Evolutionary conservation across 1,140 invertebrate species (phyloP).

Genomic region (Drosophila gunungcola): DNA sequence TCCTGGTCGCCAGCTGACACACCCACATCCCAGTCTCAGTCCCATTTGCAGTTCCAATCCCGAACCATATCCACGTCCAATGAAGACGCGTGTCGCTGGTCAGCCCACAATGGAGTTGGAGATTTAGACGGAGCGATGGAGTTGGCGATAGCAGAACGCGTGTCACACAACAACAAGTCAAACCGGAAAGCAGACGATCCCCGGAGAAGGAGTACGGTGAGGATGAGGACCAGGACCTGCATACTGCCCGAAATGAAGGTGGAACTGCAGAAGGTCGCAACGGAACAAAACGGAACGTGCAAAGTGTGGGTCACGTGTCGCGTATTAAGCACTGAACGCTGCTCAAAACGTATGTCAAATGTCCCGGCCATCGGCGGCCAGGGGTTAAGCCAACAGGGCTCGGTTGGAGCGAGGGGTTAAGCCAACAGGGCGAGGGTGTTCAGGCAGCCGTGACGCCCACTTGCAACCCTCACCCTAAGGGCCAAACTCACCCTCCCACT

Average conservation of each 20-base stretch:
- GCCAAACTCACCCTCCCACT: constrained; percentile 22
- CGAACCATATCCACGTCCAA: constrained; percentile 26
- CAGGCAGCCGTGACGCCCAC: constrained; percentile 69
- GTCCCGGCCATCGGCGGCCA: constrained; percentile 31
- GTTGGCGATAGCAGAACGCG: constrained; percentile 61
- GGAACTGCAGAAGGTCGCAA: constrained; percentile 45
- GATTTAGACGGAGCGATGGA: constrained; percentile 32
- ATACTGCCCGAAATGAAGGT: constrained; percentile 48
- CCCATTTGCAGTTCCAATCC: too few relatives aligned
- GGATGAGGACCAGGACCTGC: constrained; percentile 63
- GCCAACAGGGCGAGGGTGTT: constrained; percentile 56
- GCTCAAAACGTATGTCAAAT: constrained; percentile 79
- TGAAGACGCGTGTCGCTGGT: constrained; percentile 68
- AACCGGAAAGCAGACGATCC: constrained; percentile 65
- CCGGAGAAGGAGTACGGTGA: constrained; percentile 3
- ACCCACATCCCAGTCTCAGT: constrained; percentile 27
- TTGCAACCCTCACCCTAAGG: constrained; percentile 59
- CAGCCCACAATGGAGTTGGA: constrained; percentile 61
- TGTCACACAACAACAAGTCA: constrained; percentile 79
- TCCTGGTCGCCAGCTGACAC: constrained; percentile 30
- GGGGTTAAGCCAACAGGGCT: constrained; percentile 9
- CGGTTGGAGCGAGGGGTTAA: constrained; percentile 22
- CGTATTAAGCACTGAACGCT: constrained; percentile 75
- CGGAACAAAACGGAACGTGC: constrained; percentile 49
- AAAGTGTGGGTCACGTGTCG: constrained; percentile 80